These are phyloP conservation scores for Hydropsyche betteni DNA, from an alignment of 2,888 invertebrate genomes.

Conservation along the genomic window DNA sequence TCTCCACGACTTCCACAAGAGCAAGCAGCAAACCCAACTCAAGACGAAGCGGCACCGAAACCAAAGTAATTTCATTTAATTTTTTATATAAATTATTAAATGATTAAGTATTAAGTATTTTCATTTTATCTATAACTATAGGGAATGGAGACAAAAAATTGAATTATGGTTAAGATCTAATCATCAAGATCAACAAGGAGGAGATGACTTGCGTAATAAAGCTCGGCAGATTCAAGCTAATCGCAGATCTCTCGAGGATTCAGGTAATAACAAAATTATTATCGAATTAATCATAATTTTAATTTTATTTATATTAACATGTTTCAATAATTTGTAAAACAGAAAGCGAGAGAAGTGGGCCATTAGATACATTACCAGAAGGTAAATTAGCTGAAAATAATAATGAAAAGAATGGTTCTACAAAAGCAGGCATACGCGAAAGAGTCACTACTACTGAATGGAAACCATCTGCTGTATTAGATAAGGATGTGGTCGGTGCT, in stretches of 20 bases:
- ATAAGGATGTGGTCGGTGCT: slow-evolving; percentile 84
- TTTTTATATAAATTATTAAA: slow-evolving; percentile 36
- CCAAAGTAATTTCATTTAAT: slow-evolving; percentile 64
- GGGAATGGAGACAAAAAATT: slow-evolving; percentile 90
- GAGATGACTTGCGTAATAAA: slow-evolving; percentile 73
- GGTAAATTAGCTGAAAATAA: slow-evolving; percentile 66
- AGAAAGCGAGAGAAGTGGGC: slow-evolving; percentile 82
- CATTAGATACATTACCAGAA: slow-evolving; percentile 80
- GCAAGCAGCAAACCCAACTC: slow-evolving; percentile 60
- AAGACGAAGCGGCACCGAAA: slow-evolving; percentile 62
- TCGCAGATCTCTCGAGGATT: slow-evolving; percentile 84
- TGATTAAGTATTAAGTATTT: background rate
- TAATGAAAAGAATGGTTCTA: slow-evolving; percentile 40
- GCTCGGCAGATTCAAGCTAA: slow-evolving; percentile 74
- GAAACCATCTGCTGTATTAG: slow-evolving; percentile 80
- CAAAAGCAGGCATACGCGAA: slow-evolving; percentile 64
- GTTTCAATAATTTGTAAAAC: slow-evolving; percentile 48
- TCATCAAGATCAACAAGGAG: slow-evolving; percentile 76
- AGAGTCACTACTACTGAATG: slow-evolving; percentile 74
- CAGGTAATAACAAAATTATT: slow-evolving; percentile 65
- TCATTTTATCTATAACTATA: background rate
- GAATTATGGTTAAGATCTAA: slow-evolving; percentile 91
- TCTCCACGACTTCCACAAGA: slow-evolving; percentile 71
- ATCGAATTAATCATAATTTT: background rate
- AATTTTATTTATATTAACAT: background rate